phyloP scores from a whole-genome alignment of 2,797 vertebrate species.

The Xenops minutus region DNA sequence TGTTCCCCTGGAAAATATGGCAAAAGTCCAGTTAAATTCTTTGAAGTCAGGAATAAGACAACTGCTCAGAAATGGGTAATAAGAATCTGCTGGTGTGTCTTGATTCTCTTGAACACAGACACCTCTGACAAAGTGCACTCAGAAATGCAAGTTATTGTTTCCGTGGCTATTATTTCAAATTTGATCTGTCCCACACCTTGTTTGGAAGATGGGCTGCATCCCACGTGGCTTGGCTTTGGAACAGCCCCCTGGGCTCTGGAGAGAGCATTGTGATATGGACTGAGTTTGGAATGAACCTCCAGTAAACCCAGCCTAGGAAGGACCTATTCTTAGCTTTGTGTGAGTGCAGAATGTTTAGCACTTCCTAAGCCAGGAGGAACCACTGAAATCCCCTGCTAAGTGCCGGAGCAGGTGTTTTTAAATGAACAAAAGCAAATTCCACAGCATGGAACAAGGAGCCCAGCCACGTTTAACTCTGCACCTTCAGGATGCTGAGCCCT shows the following conservation, averaged over 20 bases:
- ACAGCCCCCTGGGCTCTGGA: background rate
- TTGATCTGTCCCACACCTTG: background rate
- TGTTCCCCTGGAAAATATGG: background rate
- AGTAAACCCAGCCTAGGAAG: background rate
- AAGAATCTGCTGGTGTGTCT: background rate
- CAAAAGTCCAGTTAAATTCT: background rate
- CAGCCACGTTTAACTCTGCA: rapidly evolving
- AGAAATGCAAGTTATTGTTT: background rate
- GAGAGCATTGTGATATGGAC: rapidly evolving
- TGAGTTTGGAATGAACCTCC: background rate
- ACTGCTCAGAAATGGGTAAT: background rate
- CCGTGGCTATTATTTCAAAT: background rate
- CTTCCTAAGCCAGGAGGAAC: background rate
- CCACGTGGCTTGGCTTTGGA: rapidly evolving
- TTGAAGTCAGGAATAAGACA: background rate
- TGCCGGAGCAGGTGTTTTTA: background rate
- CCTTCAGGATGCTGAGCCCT: background rate
- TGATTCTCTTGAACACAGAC: background rate
- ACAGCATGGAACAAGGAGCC: rapidly evolving
- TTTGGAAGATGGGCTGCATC: background rate
- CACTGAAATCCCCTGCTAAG: background rate
- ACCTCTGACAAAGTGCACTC: background rate
- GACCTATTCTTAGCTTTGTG: background rate
- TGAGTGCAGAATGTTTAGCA: background rate
- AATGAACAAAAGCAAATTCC: background rate